These are phyloP conservation scores for Xanthia icteritia DNA, from an alignment of 2,888 invertebrate species.

Conservation along the genomic window DNA sequence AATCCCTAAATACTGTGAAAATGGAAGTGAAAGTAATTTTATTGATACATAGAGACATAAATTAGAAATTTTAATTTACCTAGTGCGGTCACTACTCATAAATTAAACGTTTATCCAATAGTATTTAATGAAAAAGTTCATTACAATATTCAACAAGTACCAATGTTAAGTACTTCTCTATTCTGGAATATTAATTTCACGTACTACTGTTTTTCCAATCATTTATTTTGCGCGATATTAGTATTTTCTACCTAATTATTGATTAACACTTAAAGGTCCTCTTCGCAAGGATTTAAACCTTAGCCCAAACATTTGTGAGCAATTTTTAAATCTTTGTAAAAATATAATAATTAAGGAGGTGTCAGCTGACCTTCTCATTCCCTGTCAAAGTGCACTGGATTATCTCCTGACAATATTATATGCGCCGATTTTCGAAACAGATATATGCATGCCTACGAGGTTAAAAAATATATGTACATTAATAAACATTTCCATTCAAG, in stretches of 20 bases:
- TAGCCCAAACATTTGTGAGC: no score
- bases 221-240: background rate
- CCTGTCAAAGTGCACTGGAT: background rate
- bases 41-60: background rate
- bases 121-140: slow-evolving; percentile 10
- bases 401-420: background rate
- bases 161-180: background rate
- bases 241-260: background rate
- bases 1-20: background rate
- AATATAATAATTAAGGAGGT: background rate
- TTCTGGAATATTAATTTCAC: slow-evolving; percentile 4
- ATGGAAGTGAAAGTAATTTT: slow-evolving; percentile 7
- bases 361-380: background rate
- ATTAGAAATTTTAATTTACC: slow-evolving; percentile 37
- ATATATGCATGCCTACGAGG: background rate
- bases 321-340: background rate
- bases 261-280: background rate
- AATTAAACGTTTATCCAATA: slow-evolving; percentile 26
- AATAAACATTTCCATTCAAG: slow-evolving; percentile 18
- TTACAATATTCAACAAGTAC: slow-evolving; percentile 10
- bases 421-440: background rate
- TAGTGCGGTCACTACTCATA: slow-evolving; percentile 19
- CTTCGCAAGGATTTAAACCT: background rate
- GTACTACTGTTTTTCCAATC: background rate
- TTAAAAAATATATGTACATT: background rate